Evolutionary conservation across 2,113 vertebrate genomes (phyloP).

Genomic region (Cervus canadensis): DNA sequence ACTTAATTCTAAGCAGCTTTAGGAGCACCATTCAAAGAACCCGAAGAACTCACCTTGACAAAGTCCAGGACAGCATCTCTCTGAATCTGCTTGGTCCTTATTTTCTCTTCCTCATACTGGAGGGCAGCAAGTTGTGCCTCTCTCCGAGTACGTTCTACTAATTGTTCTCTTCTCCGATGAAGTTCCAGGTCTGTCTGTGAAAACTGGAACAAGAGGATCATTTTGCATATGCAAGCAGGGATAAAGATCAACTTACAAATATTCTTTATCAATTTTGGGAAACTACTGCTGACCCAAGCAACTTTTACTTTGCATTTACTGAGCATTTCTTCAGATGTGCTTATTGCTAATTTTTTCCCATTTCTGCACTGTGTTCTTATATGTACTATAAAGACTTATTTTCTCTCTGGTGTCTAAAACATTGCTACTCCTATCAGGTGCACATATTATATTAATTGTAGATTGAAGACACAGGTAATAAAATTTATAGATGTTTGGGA

Average conservation of each 20-base stretch:
- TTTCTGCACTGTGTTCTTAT: neutral
- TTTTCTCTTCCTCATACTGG: conserved; percentile 93
- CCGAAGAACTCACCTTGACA: conserved; percentile 82
- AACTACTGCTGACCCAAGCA: neutral
- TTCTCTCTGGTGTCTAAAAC: neutral
- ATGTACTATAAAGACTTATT: neutral
- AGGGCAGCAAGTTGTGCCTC: conserved; percentile 93
- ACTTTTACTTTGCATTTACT: neutral
- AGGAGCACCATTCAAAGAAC: neutral
- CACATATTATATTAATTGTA: neutral
- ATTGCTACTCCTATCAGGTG: neutral
- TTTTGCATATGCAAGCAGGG: neutral
- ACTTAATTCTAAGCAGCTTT: neutral
- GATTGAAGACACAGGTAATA: neutral
- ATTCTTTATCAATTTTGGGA: neutral
- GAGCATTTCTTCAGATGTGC: neutral
- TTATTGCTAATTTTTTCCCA: neutral
- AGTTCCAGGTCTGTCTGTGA: conserved; percentile 67
- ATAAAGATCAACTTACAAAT: neutral
- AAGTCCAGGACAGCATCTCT: conserved; percentile 83
- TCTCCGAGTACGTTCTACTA: conserved; percentile 87
- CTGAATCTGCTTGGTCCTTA: conserved; percentile 85
- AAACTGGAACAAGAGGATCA: conserved; percentile 61
- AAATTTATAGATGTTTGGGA: neutral
- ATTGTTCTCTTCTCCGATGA: conserved; percentile 75